Conservation (phyloP, 2,888 invertebrate species). For the Leptodirus hochenwartii region DNA sequence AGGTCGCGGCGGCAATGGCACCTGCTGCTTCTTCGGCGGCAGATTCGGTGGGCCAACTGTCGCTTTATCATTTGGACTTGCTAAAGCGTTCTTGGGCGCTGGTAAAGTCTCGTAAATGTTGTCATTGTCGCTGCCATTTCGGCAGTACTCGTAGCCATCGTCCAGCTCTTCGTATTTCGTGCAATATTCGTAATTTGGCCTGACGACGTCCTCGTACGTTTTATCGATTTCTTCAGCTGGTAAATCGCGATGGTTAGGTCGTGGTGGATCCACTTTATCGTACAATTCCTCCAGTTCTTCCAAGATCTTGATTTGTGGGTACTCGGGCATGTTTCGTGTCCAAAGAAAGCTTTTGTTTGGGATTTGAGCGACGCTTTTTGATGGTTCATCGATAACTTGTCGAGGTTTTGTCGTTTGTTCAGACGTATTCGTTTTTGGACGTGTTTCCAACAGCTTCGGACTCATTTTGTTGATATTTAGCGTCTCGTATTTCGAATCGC, state of each 20-base stretch:
- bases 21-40: conserved; percentile 22
- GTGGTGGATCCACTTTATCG: conserved; percentile 13
- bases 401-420: conserved; percentile 3
- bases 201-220: conserved; percentile 11
- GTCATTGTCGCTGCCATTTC: conserved; percentile 27
- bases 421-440: too few species aligned
- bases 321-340: conserved; percentile 10
- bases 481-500: conserved; percentile 21
- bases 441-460: too few species aligned
- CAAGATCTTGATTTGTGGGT: conserved; percentile 12
- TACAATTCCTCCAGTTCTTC: conserved; percentile 12
- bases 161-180: conserved; percentile 17
- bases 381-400: background rate
- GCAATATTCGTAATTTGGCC: too few species aligned
- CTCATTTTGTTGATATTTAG: too few species aligned
- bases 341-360: conserved; percentile 5
- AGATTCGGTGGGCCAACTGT: background rate
- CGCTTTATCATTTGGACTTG: background rate
- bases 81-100: conserved; percentile 16
- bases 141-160: conserved; percentile 31
- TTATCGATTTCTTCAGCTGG: conserved; percentile 8
- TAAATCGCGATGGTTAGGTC: too few species aligned
- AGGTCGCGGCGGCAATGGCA: conserved; percentile 30
- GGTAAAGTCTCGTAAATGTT: conserved; percentile 36
- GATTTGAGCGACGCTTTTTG: conserved; percentile 7